Evolutionary conservation across 2,797 vertebrate species (phyloP).

Genomic region (Acanthurus tractus): DNA sequence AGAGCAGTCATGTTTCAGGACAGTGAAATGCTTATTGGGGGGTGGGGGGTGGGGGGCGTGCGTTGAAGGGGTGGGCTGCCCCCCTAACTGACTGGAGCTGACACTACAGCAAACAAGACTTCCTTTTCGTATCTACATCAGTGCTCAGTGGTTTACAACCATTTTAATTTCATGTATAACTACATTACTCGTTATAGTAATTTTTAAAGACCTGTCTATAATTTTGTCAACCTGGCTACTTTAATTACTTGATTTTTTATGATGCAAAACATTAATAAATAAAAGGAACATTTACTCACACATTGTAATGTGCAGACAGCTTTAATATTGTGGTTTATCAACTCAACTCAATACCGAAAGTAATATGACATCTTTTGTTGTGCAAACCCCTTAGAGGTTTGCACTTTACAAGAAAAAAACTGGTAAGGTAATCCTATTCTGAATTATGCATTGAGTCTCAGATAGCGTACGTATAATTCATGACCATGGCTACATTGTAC

Average conservation of each 20-base stretch:
- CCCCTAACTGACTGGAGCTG: background rate
- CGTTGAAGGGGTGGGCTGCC: too few species aligned
- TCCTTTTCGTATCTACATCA: too few species aligned
- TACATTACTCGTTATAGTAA: background rate
- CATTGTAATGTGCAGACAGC: background rate
- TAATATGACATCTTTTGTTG: background rate
- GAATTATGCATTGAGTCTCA: slow-evolving; percentile 42
- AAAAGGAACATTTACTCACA: background rate
- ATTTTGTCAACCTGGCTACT: background rate
- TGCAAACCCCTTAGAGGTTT: background rate
- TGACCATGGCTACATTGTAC: slow-evolving; percentile 30
- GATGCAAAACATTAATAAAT: background rate
- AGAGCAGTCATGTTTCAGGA: too few species aligned
- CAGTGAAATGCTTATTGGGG: too few species aligned
- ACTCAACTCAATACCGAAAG: background rate
- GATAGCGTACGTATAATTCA: slow-evolving; percentile 29
- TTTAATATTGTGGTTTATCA: background rate
- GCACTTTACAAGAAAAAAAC: slow-evolving; percentile 2
- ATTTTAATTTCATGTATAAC: background rate
- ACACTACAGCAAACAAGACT: background rate
- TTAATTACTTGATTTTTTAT: background rate
- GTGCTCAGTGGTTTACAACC: background rate
- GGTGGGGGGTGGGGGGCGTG: too few species aligned
- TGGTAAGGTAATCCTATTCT: slow-evolving; percentile 24
- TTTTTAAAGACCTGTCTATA: background rate